These are phyloP conservation scores for Dinoponera quadriceps DNA, from an alignment of 1,140 invertebrate species.

Conservation along the genomic window DNA sequence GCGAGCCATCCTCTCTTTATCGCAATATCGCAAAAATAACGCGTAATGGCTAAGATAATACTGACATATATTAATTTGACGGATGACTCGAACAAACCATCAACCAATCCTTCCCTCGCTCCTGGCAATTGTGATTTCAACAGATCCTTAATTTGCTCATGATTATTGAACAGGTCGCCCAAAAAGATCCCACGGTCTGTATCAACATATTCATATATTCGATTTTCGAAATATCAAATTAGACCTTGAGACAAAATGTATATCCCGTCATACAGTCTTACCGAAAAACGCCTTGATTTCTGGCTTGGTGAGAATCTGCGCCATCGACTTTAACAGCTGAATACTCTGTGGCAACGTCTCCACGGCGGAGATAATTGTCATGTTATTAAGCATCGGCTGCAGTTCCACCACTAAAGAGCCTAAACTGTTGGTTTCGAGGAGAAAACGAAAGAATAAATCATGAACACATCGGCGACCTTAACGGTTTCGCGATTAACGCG, in stretches of 20 bases:
- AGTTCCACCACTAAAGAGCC: conserved; percentile 83
- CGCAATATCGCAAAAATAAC: not conserved
- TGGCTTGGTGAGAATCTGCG: conserved; percentile 87
- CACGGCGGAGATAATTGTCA: conserved; percentile 84
- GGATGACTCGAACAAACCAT: conserved; percentile 84
- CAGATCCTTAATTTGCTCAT: conserved; percentile 82
- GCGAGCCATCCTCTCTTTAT: not conserved
- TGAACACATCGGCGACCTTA: not conserved
- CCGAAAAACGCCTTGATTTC: conserved; percentile 87
- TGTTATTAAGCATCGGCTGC: conserved; percentile 84
- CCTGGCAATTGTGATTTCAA: conserved; percentile 80
- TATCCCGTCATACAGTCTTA: conserved; percentile 75
- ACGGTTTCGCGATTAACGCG: not conserved
- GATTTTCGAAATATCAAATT: not conserved
- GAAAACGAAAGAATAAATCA: not conserved
- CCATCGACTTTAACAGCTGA: conserved; percentile 87
- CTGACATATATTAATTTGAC: conserved; percentile 87
- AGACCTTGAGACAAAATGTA: not conserved
- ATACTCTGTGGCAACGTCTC: conserved; percentile 86
- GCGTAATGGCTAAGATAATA: conserved; percentile 50
- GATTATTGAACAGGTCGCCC: conserved; percentile 85
- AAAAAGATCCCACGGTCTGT: conserved; percentile 86
- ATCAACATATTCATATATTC: conserved; percentile 60
- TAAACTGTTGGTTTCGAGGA: conserved; percentile 74
- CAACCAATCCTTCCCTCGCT: conserved; percentile 79